Evolutionary conservation across 2,797 vertebrate species (phyloP).

Genomic region (Phalloptychus januarius): DNA sequence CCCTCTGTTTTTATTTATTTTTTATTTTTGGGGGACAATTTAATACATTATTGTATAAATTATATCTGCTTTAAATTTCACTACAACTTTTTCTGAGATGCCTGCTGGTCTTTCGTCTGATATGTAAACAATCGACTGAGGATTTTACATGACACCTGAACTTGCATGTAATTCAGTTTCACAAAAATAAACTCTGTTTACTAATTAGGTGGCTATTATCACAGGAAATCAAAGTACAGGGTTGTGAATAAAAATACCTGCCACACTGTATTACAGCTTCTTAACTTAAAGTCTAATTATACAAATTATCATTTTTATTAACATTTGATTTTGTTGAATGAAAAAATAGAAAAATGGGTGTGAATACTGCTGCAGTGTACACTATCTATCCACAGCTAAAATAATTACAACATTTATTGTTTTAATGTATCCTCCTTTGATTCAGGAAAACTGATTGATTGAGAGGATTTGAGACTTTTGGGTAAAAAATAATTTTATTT

Average conservation of each 20-base stretch:
- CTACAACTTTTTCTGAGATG: not conserved
- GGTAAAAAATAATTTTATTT: slow-evolving; percentile 10
- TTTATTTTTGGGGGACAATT: not conserved
- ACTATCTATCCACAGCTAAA: not conserved
- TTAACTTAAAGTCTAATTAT: not conserved
- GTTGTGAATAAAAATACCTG: not conserved
- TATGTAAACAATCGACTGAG: not conserved
- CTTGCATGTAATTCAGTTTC: not conserved
- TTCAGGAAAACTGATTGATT: slow-evolving; percentile 12
- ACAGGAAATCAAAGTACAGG: not conserved
- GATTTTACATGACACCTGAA: not conserved
- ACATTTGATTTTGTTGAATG: not conserved
- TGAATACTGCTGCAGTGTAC: not conserved
- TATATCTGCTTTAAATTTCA: not conserved
- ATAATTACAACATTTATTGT: not conserved
- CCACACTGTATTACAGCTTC: not conserved
- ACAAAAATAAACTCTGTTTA: not conserved
- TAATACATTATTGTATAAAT: not conserved
- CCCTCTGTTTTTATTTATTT: not conserved
- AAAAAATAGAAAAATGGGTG: not conserved
- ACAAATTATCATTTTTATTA: not conserved
- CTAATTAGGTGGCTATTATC: not conserved
- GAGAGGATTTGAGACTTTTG: slow-evolving; percentile 19
- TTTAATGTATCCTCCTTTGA: not conserved
- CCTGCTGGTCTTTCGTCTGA: not conserved